Evolutionary conservation across 64 coral and sea anemone genomes (phyloP), one percentile per base, ranked within the genome.

Genomic region (Stylophora pistillata): DNA sequence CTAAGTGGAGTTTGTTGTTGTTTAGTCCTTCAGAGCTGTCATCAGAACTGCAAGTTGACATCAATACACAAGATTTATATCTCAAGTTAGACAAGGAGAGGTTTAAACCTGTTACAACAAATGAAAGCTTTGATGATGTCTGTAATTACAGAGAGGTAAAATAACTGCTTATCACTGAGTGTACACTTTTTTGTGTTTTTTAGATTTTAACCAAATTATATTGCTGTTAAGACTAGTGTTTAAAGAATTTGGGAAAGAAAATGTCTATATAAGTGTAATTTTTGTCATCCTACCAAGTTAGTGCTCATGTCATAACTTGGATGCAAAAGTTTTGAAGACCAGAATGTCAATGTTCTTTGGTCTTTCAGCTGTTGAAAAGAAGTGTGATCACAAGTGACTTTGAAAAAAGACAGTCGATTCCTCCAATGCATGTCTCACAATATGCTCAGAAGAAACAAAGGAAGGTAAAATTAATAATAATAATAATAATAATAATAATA

Each of bases 331-430:
- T 66, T 23, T 66, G 21, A 66, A 23, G 9, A 66, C 9, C n/a
- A 23, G 25, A 18, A 66, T 66, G 21, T 1, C 18, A 23, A 66
- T 25, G 63, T 28, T 10, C 55, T 82, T 23, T 75, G 11, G 58
- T 34, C 41, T 93, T 90, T 56, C 82, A 99, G 97, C 68, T 99
- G 15, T 91, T 99, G 97, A 88, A 93, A 66, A 92, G 82, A 72
- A 90, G 97, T 88, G 87, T 99, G 18, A 88, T 99, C 37, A 93
- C 88, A 53, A 53, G 90, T 69, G 97, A 99, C 61, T 99, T 99
- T 99, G 97, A 95, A 57, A 99, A 95, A 56, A 80, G 84, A 33
- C 88, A 95, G 34, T 90, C 93, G 78, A 87, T 79, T 26, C 93
- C 97, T 47, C 86, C 68, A 23, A 82, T 90, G 87, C 81, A 91